Evolutionary conservation across 2,797 vertebrate genomes (phyloP).

Genomic region (Onychomys torridus): DNA sequence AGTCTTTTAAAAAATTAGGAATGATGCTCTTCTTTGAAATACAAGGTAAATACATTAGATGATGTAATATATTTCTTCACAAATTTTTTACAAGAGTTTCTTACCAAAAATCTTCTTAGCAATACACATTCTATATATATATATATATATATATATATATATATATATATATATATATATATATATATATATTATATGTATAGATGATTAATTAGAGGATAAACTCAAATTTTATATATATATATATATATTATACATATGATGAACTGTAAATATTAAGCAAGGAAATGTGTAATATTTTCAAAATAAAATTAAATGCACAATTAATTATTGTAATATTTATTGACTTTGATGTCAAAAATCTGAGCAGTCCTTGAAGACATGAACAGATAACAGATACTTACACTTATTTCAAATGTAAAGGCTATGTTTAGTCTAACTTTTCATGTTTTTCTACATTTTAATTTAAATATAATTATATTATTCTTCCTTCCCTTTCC

Average conservation of each 20-base stretch:
- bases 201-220: slow-evolving; percentile 50
- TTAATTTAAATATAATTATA: neutral
- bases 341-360: slow-evolving; percentile 44
- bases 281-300: slow-evolving; percentile 41
- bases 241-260: slow-evolving; percentile 46
- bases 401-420: slow-evolving; percentile 59
- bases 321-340: slow-evolving; percentile 63
- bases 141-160: slow-evolving; percentile 31
- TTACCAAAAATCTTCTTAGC: slow-evolving; percentile 67
- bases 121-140: slow-evolving; percentile 36
- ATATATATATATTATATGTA: neutral
- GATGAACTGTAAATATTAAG: slow-evolving; percentile 41
- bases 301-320: slow-evolving; percentile 66
- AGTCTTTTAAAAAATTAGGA: slow-evolving; percentile 23
- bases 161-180: neutral
- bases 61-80: slow-evolving; percentile 7
- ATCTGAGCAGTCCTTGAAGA: slow-evolving; percentile 41
- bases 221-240: neutral
- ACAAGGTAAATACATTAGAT: slow-evolving; percentile 10
- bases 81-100: slow-evolving; percentile 55
- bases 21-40: slow-evolving; percentile 33
- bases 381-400: slow-evolving; percentile 19
- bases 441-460: neutral
- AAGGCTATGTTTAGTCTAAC: slow-evolving; percentile 13
- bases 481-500: neutral